Conservation (phyloP, 2,797 vertebrate species). For the Psittacula echo region DNA sequence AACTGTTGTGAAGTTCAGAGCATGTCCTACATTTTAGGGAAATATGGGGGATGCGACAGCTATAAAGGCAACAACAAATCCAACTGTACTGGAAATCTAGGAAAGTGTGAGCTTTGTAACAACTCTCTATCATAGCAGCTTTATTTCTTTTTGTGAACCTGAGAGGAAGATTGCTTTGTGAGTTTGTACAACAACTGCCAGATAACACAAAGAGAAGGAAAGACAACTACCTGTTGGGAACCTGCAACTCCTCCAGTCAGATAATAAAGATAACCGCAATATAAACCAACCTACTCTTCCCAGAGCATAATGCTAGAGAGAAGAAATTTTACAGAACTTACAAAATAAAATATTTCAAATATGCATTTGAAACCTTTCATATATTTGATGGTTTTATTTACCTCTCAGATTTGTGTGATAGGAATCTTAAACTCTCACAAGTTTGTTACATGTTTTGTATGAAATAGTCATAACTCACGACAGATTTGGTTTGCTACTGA, state of each 20-base stretch:
- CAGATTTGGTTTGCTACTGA: neutral
- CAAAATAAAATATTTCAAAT: neutral
- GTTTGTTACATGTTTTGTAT: neutral
- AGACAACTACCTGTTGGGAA: constrained; percentile 5
- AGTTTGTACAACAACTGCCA: neutral
- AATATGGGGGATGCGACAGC: neutral
- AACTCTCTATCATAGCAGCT: neutral
- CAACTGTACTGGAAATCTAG: neutral
- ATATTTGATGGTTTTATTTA: neutral
- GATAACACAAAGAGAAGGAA: constrained; percentile 1
- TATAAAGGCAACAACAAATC: neutral
- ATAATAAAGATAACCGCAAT: neutral
- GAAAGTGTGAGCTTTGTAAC: neutral
- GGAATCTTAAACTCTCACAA: neutral
- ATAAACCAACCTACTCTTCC: neutral
- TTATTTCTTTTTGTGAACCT: neutral
- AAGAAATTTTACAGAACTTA: neutral
- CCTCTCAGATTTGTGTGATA: neutral
- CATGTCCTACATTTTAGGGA: neutral
- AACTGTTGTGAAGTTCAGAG: neutral
- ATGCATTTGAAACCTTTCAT: neutral
- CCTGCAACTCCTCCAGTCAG: neutral
- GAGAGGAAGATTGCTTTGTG: neutral
- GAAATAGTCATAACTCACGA: neutral
- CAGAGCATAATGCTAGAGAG: neutral